Evolutionary conservation across 92 coral and sea anemone species (phyloP), one percentile per base, ranked within the genome.

Genomic region (Bergia puertoricense): DNA sequence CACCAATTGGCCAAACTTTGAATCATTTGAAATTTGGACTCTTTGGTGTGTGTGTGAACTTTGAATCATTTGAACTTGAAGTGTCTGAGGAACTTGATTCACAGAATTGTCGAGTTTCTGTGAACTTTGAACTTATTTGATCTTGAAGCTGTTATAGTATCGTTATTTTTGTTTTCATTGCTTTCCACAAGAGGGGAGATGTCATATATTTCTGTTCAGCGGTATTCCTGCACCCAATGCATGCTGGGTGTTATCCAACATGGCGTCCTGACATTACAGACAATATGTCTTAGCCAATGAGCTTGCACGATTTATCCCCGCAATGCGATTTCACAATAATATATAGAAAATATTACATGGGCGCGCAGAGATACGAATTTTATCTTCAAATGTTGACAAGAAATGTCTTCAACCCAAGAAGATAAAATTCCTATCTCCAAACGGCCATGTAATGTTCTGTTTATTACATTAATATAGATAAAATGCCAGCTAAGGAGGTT

Each of bases 181-280:
- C 23, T n/a, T 72, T 13, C 15, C 38, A 7, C 5, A 40, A 23
- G 76, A 40, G 39, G 79, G 51, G 43, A 75, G 79, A 75, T 75
- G 51, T 75, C 37, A 75, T 75, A 22, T 50, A 50, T 75, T 39
- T 75, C 51, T 75, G 79, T 51, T 75, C 54, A 75, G 79, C 51
- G n/a, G 79, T 42, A 2, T 38, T 37, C 37, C 54, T 8, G 73
- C 73, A 67, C 73, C 73, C 73, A 22, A 65, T 65, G 71, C 71
- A 65, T 65, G 71, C 71, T 14, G 71, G 16, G 22, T 3, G 37
- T 30, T 37, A 37, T 40, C 45, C 78, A 74, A 74, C 20, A 74
- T 74, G 77, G 77, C 22, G 41, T 56, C 77, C 42, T 36, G 22
- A 72, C 77, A 67, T 67, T 2, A 67, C 73, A 67, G 15, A 30